phyloP scores from a whole-genome alignment of 1,140 invertebrate species.

The Proctacanthus coquilletti region DNA sequence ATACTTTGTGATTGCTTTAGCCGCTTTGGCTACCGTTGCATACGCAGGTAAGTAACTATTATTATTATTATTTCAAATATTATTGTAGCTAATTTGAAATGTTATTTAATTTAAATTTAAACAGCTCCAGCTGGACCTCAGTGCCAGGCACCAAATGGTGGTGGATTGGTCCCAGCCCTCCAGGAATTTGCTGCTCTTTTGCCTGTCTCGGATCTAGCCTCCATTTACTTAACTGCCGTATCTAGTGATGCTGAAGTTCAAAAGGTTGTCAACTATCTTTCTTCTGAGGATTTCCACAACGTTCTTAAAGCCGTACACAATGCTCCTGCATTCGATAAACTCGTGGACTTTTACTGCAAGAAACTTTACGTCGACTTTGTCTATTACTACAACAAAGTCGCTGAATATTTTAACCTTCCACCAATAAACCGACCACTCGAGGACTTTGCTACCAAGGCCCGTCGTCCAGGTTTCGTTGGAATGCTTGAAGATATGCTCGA shows the following conservation, averaged over 20 bases:
- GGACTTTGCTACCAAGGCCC: not conserved
- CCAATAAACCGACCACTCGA: not conserved
- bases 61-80: not conserved
- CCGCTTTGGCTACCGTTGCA: not conserved
- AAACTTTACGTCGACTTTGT: not conserved
- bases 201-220: not conserved
- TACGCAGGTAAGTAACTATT: not conserved
- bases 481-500: not conserved
- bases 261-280: not conserved
- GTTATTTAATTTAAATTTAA: not conserved
- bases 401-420: not conserved
- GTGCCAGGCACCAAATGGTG: constrained; percentile 1
- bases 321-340: not conserved
- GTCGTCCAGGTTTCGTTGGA: not conserved
- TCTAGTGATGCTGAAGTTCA: not conserved
- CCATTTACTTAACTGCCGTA: not conserved
- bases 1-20: not conserved
- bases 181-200: not conserved
- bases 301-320: not conserved
- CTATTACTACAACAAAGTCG: not conserved
- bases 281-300: not conserved
- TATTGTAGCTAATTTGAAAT: not conserved
- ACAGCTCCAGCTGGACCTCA: not conserved
- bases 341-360: not conserved
- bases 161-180: not conserved